These are phyloP conservation scores for Drosophila athabasca DNA, from an alignment of 1,140 invertebrate genomes.

Conservation along the genomic window DNA sequence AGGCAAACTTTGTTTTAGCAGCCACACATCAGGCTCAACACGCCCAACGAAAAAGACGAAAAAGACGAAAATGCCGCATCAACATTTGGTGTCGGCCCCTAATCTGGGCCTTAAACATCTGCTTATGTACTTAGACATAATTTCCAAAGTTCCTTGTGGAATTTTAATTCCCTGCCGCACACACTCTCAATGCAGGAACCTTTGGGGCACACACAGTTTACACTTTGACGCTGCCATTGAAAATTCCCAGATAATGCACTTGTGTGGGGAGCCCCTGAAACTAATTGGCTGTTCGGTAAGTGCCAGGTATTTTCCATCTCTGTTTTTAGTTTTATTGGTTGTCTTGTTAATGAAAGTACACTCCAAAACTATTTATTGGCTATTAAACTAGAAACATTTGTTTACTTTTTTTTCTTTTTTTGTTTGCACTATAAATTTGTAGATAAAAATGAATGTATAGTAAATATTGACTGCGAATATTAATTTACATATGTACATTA, in stretches of 20 bases:
- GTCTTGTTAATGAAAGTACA: too few relatives aligned
- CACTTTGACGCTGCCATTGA: conserved; percentile 14
- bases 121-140: conserved; percentile 43
- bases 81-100: conserved; percentile 37
- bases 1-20: conserved; percentile 46
- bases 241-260: conserved; percentile 11
- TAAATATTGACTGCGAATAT: too few relatives aligned
- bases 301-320: background rate
- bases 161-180: conserved; percentile 29
- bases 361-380: too few relatives aligned
- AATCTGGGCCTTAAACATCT: conserved; percentile 39
- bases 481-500: too few relatives aligned
- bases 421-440: too few relatives aligned
- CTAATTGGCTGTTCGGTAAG: conserved; percentile 30
- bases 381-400: too few relatives aligned
- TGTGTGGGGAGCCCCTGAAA: conserved; percentile 19
- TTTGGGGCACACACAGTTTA: conserved; percentile 26
- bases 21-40: conserved; percentile 36
- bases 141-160: conserved; percentile 37
- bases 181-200: conserved; percentile 7
- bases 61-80: conserved; percentile 35
- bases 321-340: conserved; percentile 15
- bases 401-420: too few relatives aligned
- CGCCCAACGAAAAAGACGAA: conserved; percentile 20
- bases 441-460: too few relatives aligned